A percentile compares a stretch with the other conserved stretches of the same genome.
These are phyloP conservation scores for Marmota flaviventris DNA, from an alignment of 2,113 vertebrate genomes.

Conservation along the genomic window DNA sequence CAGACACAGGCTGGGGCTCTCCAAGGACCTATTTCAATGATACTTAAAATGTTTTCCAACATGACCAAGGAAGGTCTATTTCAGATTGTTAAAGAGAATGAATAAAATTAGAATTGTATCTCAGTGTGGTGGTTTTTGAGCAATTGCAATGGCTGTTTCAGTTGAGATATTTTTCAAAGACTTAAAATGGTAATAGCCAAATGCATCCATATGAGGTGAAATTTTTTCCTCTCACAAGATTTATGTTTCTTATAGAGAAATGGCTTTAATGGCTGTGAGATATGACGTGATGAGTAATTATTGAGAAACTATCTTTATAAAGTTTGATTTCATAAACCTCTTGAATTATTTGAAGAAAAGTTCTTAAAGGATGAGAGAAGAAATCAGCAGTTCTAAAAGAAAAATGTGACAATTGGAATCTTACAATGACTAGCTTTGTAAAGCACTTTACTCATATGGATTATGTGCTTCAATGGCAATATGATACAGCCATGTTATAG, in stretches of 20 bases:
- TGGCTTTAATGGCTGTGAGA: neutral
- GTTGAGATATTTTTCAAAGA: slow-evolving; percentile 62
- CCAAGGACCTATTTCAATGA: neutral
- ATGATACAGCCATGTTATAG: neutral
- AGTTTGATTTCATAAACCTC: slow-evolving; percentile 1
- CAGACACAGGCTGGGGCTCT: slow-evolving; percentile 48
- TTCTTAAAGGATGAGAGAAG: slow-evolving; percentile 12
- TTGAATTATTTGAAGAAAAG: slow-evolving; percentile 47
- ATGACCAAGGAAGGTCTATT: slow-evolving; percentile 47
- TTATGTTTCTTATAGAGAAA: slow-evolving; percentile 42
- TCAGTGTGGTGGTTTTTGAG: neutral
- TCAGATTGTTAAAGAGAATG: slow-evolving; percentile 19
- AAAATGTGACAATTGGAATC: neutral
- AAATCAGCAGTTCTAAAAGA: slow-evolving; percentile 9
- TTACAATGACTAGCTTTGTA: neutral
- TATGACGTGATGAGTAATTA: slow-evolving; percentile 28
- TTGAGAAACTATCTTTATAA: slow-evolving; percentile 45
- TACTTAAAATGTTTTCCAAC: slow-evolving; percentile 64
- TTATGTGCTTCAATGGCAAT: neutral
- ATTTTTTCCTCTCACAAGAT: neutral
- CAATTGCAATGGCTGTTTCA: slow-evolving; percentile 46
- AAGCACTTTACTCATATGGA: neutral
- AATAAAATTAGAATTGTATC: slow-evolving; percentile 59
- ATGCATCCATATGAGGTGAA: neutral
- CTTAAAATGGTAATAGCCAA: slow-evolving; percentile 53